A percentile compares a stretch with the other conserved stretches of the same genome.
phyloP scores from a whole-genome alignment of 2,113 vertebrate genomes.

The Sus scrofa region DNA sequence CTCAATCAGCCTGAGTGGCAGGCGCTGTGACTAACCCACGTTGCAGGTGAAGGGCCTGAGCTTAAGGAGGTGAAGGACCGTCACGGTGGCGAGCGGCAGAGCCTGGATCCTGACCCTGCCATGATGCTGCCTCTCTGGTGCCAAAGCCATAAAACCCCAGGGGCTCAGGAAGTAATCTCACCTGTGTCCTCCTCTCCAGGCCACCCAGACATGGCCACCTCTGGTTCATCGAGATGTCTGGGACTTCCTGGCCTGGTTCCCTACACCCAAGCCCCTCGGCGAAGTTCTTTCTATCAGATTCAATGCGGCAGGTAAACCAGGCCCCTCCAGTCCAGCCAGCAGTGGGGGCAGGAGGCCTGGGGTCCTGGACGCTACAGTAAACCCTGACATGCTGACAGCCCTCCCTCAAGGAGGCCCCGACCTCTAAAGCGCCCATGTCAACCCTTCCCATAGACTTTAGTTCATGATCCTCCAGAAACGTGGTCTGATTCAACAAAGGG shows the following conservation, averaged over 20 bases:
- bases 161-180: background rate
- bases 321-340: background rate
- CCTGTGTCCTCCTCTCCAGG: no score
- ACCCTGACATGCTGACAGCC: background rate
- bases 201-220: background rate
- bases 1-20: rapidly evolving
- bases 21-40: background rate
- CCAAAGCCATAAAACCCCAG: background rate
- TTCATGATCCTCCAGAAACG: background rate
- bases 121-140: background rate
- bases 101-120: no score
- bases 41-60: background rate
- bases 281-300: background rate
- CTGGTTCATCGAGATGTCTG: background rate
- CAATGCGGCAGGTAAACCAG: rapidly evolving
- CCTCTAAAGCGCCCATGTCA: background rate
- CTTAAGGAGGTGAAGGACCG: background rate
- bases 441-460: background rate
- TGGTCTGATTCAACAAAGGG: background rate
- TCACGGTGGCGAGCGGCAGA: rapidly evolving
- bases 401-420: background rate
- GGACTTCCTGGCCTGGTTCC: background rate
- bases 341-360: background rate
- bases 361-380: background rate
- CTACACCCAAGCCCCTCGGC: background rate